Conservation (phyloP, 2,888 invertebrate genomes). For the Eupeodes latifasciatus region DNA sequence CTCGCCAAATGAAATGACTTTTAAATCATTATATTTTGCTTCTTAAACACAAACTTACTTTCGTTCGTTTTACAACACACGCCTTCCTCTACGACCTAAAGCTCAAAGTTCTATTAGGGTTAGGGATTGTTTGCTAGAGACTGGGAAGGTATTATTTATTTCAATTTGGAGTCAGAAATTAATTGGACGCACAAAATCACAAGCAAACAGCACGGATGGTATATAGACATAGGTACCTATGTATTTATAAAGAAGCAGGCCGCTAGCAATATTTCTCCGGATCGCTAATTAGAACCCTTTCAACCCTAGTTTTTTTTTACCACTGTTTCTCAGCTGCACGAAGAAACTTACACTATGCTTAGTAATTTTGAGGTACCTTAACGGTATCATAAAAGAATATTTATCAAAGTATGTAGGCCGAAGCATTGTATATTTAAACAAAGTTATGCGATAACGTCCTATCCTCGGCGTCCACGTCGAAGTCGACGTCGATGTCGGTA, state of each 20-base stretch:
- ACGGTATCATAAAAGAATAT: conserved; percentile 56
- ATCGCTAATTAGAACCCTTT: conserved; percentile 66
- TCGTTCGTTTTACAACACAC: not conserved
- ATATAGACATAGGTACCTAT: not conserved
- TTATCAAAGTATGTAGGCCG: conserved; percentile 55
- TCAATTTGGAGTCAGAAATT: conserved; percentile 53
- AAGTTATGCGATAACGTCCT: conserved; percentile 52
- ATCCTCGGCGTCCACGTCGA: not conserved
- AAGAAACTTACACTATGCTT: conserved; percentile 37
- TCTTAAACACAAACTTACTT: not conserved
- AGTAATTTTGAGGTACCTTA: conserved; percentile 58
- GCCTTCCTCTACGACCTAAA: not conserved
- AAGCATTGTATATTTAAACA: conserved; percentile 37
- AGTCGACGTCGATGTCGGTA: too few relatives aligned
- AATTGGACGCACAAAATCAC: conserved; percentile 53
- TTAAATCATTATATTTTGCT: conserved; percentile 1
- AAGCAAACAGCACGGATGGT: conserved; percentile 28
- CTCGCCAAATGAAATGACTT: not conserved
- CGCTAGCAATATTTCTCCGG: conserved; percentile 59
- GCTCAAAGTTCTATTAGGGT: not conserved
- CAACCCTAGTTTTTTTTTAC: conserved; percentile 28
- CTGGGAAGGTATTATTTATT: conserved; percentile 39
- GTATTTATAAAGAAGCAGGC: conserved; percentile 18
- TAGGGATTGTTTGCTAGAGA: conserved; percentile 2
- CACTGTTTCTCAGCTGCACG: conserved; percentile 25